Evolutionary conservation across 1,140 invertebrate genomes (phyloP).

Genomic region (Brachionus calyciflorus): DNA sequence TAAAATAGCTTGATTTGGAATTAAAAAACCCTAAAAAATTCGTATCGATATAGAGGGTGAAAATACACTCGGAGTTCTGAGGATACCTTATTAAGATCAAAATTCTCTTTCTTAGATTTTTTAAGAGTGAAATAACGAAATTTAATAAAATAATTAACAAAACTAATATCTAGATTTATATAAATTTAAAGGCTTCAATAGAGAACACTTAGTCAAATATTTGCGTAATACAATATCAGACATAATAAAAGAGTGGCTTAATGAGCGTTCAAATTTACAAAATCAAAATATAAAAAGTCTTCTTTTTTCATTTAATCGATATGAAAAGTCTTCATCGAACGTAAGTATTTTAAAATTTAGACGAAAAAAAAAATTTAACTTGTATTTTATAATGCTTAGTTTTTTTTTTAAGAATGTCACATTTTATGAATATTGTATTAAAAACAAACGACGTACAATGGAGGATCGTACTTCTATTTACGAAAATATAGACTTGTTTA

Average conservation of each 20-base stretch:
- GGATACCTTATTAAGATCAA: no score
- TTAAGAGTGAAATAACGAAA: no score
- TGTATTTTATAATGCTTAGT: not conserved
- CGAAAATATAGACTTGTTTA: constrained; percentile 26
- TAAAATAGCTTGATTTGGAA: no score
- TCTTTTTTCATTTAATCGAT: constrained; percentile 31
- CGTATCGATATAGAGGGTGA: no score
- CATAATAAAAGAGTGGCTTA: constrained; percentile 37
- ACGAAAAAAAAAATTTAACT: not conserved
- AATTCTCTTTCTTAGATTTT: no score
- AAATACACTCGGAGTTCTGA: no score
- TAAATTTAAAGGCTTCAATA: not conserved
- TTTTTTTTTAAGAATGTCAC: not conserved
- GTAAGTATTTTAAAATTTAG: not conserved
- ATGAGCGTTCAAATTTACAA: constrained; percentile 35
- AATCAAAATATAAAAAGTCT: constrained; percentile 7
- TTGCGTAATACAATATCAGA: constrained; percentile 14
- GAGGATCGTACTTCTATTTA: constrained; percentile 28
- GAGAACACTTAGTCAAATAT: constrained; percentile 17
- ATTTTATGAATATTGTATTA: constrained; percentile 34
- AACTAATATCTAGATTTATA: not conserved
- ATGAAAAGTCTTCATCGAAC: not conserved
- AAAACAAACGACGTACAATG: constrained; percentile 41
- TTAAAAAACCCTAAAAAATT: no score
- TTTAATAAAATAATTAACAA: no score